Evolutionary conservation across 2,888 invertebrate genomes (phyloP), one percentile per base, ranked within the genome.

Genomic region (Lasioglossum marginatum): DNA sequence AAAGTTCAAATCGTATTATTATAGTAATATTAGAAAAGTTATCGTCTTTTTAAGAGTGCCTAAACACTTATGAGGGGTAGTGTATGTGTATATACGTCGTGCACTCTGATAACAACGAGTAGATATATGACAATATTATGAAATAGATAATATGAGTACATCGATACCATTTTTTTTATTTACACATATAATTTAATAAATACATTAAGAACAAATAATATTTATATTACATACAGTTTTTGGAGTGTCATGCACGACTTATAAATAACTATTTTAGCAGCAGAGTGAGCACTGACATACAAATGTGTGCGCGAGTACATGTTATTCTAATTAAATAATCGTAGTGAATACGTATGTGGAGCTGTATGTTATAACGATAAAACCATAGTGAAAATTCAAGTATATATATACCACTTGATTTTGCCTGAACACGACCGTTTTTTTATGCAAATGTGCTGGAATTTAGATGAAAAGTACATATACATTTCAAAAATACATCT

Each of bases 181-280:
- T 91, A 91, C 77, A 90, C 77, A 84, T 66, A 83, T 80, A 86
- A 85, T 79, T 86, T 84, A 89, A 90, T 89, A 91, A 91, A 91
- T 91, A 91, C 85, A 89, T 72, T 87, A 81, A 81, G 70, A 85
- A 85, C 72, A 85, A 89, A 71, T 82, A 81, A 71, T 76, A 72
- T 52, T 78, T 81, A 84, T 83, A 74, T 73, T 78, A 81, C 71
- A 84, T n/a, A 48, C 63, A 82, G 48, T 79, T 63, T 73, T 40
- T 34, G 66, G 52, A 77, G 52, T 57, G 31, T 60, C 78, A 86
- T 88, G 86, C 86, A 81, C 70, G 74, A 82, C 74, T 81, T 52
- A 72, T 76, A 81, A 79, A 79, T 86, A 60, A 66, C 77, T 80
- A 70, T 77, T 52, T 16, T 71, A 80, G 4, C n/a, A 79, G 66